Conservation (phyloP, 2,797 vertebrate genomes). For the Buphagus erythrorhynchus region DNA sequence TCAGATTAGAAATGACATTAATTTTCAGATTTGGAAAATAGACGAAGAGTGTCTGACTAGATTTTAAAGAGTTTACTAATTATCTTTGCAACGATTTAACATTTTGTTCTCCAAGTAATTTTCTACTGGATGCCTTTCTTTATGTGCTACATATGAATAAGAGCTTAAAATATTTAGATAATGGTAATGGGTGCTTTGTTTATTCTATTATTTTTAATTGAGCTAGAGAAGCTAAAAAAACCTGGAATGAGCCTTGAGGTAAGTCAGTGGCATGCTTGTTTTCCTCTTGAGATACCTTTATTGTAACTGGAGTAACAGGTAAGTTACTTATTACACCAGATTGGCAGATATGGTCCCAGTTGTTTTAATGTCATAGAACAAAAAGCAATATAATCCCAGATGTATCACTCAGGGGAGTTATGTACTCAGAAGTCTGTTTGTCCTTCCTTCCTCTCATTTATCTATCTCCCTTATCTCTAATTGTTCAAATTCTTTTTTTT, state of each 20-base stretch:
- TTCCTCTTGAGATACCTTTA: background rate
- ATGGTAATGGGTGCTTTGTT: background rate
- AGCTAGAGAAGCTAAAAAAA: background rate
- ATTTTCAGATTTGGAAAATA: constrained; percentile 12
- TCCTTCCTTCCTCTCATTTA: background rate
- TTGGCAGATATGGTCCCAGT: accelerated
- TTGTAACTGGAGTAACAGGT: background rate
- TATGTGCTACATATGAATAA: background rate
- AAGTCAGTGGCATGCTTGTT: background rate
- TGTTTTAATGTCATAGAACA: background rate
- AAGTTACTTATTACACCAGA: background rate
- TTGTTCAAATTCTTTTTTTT: background rate
- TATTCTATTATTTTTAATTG: background rate
- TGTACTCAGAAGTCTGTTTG: background rate
- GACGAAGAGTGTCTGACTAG: background rate
- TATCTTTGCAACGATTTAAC: background rate
- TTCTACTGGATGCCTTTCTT: background rate
- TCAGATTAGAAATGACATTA: constrained; percentile 4
- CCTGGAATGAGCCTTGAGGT: background rate
- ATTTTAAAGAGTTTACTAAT: background rate
- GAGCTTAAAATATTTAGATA: background rate
- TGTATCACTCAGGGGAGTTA: background rate
- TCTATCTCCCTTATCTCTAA: background rate
- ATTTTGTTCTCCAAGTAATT: background rate
- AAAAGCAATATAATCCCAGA: background rate